Evolutionary conservation across 2,113 vertebrate species (phyloP).

Genomic region (Corvus moneduloides): DNA sequence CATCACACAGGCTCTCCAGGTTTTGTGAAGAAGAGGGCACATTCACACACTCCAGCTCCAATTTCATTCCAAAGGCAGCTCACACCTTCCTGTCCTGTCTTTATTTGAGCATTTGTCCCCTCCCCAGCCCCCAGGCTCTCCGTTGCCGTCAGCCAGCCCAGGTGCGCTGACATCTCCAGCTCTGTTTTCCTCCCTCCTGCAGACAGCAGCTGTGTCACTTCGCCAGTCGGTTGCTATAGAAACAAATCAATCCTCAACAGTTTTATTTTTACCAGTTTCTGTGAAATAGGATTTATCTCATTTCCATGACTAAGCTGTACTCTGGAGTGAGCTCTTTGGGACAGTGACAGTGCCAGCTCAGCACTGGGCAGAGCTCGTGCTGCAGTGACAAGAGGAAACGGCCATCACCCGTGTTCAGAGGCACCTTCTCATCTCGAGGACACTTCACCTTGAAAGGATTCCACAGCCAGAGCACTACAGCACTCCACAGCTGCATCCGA

Average conservation of each 20-base stretch:
- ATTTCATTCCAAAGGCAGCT: background rate
- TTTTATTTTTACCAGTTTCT: constrained; percentile 64
- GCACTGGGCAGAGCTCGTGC: background rate
- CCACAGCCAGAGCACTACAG: background rate
- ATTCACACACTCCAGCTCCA: background rate
- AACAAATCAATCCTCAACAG: constrained; percentile 61
- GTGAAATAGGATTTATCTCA: constrained; percentile 53
- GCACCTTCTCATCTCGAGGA: background rate
- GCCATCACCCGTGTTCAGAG: background rate
- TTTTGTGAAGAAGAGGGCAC: background rate
- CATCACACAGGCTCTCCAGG: background rate
- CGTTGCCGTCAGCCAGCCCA: background rate
- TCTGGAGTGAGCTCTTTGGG: background rate
- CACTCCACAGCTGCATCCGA: background rate
- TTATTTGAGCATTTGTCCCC: background rate
- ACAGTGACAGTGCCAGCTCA: background rate
- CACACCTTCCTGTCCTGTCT: background rate
- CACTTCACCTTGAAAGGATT: background rate
- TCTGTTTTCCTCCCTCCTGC: constrained; percentile 29
- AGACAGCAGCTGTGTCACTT: constrained; percentile 42
- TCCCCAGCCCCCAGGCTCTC: background rate
- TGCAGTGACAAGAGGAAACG: background rate
- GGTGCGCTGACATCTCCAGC: constrained; percentile 18
- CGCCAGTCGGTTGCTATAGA: constrained; percentile 52
- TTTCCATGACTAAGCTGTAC: constrained; percentile 39